Conservation (phyloP, 2,113 vertebrate genomes). For the Ia io region DNA sequence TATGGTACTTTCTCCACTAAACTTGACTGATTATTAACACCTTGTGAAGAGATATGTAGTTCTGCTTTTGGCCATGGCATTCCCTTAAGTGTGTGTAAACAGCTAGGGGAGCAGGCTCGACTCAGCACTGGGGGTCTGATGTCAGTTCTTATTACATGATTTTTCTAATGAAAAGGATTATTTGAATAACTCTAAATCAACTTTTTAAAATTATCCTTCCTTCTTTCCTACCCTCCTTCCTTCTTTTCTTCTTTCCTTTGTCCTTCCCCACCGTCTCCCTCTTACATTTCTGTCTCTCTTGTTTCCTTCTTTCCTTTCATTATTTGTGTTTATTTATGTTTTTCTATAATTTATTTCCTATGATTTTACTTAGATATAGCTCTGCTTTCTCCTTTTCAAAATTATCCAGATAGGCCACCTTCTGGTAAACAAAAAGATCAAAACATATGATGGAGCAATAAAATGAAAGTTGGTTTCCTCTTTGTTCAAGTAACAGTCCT, state of each 20-base stretch:
- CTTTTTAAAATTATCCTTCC: neutral
- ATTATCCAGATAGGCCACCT: neutral
- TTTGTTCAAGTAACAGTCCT: neutral
- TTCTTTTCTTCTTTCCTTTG: neutral
- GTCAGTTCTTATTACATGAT: neutral
- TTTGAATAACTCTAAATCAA: neutral
- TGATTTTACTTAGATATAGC: neutral
- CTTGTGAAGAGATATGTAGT: neutral
- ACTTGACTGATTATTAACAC: neutral
- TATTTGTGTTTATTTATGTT: neutral
- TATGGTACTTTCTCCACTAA: neutral
- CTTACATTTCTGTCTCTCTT: neutral
- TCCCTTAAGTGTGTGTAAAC: neutral
- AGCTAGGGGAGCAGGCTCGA: neutral
- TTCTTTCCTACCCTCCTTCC: neutral
- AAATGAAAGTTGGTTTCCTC: neutral
- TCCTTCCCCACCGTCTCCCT: neutral
- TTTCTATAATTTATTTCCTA: neutral
- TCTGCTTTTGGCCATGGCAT: neutral
- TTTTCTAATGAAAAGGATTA: neutral
- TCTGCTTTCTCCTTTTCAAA: neutral
- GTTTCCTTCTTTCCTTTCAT: neutral
- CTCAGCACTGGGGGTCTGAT: neutral
- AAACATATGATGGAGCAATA: neutral
- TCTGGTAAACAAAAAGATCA: neutral